phyloP scores from a whole-genome alignment of 2,888 invertebrate genomes.

The Callimorpha dominula region DNA sequence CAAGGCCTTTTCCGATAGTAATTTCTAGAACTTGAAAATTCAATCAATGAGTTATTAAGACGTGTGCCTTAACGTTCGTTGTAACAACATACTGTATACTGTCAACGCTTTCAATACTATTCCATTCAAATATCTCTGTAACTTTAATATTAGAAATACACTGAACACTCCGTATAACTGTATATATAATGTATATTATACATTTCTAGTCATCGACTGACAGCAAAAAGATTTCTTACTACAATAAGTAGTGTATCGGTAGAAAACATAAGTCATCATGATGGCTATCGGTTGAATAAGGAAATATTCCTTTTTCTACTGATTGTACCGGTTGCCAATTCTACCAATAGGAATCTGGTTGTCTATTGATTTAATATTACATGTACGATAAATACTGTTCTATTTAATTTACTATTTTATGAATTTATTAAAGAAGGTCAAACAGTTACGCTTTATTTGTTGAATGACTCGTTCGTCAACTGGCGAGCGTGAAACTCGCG shows the following conservation, averaged over 20 bases:
- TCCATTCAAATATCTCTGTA: not conserved
- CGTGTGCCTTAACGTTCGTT: slow-evolving; percentile 64
- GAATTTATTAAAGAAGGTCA: no score
- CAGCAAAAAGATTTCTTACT: not conserved
- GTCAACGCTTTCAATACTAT: slow-evolving; percentile 19
- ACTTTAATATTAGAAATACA: not conserved
- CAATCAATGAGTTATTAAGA: slow-evolving; percentile 41
- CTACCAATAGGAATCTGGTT: no score
- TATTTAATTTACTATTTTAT: no score
- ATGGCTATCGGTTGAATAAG: no score
- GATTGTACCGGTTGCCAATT: no score
- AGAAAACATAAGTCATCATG: no score
- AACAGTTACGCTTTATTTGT: no score
- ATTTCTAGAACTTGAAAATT: slow-evolving; percentile 15
- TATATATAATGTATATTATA: not conserved
- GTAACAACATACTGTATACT: slow-evolving; percentile 31
- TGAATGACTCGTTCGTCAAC: no score
- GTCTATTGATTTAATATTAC: no score
- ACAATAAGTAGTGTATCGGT: not conserved
- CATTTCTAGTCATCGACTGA: not conserved
- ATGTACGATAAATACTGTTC: no score
- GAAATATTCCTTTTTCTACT: no score
- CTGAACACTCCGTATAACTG: not conserved
- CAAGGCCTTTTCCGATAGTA: not conserved
- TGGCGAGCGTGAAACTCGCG: no score